Conservation (phyloP, 2,888 invertebrate species). For the Zaprionus bogoriensis region DNA sequence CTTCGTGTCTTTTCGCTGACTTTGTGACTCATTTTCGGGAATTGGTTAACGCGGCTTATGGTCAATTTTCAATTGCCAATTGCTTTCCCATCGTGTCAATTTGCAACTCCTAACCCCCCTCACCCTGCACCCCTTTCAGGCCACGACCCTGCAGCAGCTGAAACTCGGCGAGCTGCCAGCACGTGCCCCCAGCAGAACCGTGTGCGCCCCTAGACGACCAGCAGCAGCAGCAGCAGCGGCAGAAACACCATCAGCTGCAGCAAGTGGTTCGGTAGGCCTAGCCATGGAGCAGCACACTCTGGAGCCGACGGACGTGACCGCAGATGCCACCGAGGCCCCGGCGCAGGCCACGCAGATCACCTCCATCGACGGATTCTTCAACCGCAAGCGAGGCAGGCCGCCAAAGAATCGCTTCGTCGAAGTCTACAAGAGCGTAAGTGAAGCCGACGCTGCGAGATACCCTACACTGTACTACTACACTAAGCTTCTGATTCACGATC, state of each 20-base stretch:
- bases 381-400: constrained; percentile 96
- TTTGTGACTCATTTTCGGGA: constrained; percentile 39
- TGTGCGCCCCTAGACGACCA: no score
- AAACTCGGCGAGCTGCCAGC: neutral
- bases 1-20: constrained; percentile 40
- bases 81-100: constrained; percentile 56
- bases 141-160: neutral
- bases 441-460: no score
- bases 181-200: constrained; percentile 47
- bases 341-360: constrained; percentile 83
- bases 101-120: constrained; percentile 36
- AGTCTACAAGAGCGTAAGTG: constrained; percentile 93
- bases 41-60: no score
- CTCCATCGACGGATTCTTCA: constrained; percentile 95
- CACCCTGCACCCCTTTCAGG: neutral
- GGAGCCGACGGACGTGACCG: constrained; percentile 17
- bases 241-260: no score
- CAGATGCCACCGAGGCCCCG: constrained; percentile 37
- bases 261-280: no score
- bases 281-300: constrained; percentile 35
- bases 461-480: neutral
- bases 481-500: neutral
- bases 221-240: no score
- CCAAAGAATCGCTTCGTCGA: constrained; percentile 97
- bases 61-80: constrained; percentile 15